Evolutionary conservation across 2,113 vertebrate genomes (phyloP).

Genomic region (Pachypanchax playfairii): DNA sequence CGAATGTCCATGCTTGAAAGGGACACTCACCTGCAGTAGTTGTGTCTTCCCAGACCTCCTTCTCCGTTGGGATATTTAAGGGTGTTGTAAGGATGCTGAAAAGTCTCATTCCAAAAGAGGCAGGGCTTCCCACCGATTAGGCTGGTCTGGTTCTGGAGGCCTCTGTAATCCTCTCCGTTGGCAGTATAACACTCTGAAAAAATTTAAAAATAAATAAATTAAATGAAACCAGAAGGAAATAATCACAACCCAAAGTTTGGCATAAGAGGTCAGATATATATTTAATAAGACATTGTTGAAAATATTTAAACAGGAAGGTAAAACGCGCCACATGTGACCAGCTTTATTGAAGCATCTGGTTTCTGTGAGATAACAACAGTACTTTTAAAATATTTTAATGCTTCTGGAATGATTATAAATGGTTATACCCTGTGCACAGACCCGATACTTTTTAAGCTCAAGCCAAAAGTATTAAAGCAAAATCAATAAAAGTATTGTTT

Average conservation of each 20-base stretch:
- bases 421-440: constrained; percentile 18
- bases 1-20: neutral
- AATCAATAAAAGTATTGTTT: constrained; percentile 63
- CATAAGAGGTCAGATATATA: neutral
- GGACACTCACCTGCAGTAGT: constrained; percentile 90
- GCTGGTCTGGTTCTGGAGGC: constrained; percentile 92
- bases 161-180: constrained; percentile 94
- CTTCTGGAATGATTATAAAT: constrained; percentile 42
- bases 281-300: constrained; percentile 26
- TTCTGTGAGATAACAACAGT: constrained; percentile 4
- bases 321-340: constrained; percentile 35
- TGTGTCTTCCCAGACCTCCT: constrained; percentile 92
- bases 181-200: constrained; percentile 93
- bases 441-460: constrained; percentile 11
- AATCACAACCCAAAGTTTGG: constrained; percentile 21
- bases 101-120: constrained; percentile 97
- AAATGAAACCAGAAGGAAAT: neutral
- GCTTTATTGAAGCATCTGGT: constrained; percentile 41
- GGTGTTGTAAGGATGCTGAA: constrained; percentile 96
- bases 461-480: constrained; percentile 38
- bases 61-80: constrained; percentile 94
- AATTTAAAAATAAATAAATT: constrained; percentile 4
- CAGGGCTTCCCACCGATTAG: constrained; percentile 89
- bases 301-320: constrained; percentile 29
- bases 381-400: constrained; percentile 41